Base-by-base conservation (phyloP, 2,797 vertebrate genomes). In the Chelon auratus region DNA sequence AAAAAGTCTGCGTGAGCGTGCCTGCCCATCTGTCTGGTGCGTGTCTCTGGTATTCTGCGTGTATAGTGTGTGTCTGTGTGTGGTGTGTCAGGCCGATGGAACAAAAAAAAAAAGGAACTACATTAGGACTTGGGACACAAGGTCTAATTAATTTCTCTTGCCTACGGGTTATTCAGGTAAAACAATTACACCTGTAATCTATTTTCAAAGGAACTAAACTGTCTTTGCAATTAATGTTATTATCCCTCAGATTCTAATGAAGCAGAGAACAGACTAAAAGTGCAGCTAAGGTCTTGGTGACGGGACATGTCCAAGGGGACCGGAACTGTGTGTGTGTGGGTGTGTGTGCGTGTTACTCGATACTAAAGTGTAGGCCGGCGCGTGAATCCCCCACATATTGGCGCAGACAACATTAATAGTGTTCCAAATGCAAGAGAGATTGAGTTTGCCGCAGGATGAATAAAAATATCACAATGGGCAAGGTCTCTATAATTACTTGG, bases 181-280 rank as follows among this genome's bases (percentile, higher is more conserved):
- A 94, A 93, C 92, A 94, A 94, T 94, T 94, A 94, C 87, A 94
- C 91, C 90, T 92, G 89, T 92, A 93, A 94, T 93, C 89, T 91
- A 93, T 94, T 93, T 93, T 92, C 87, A 79, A 90, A 89, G 81
- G 89, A 93, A 92, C 90, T 89, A 89, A 91, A 91, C 89, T 91
- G 89, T 94, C 89, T 91, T 89, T 91, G 88, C 90, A 92, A 93
- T 93, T 90, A 92, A 92, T 90, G 87, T 86, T 89, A 89, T 93
- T 91, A 93, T 89, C 89, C 88, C 72, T 89, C 73, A 80, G 72
- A 86, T 86, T 88, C 70, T 92, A 93, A 91, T 92, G 85, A 87
- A 92, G 84, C 80, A 57, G 68, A 68, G 82, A 84, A 80, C 67
- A 63, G 77, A 83, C 61, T 76, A 15, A 82, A 76, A 84, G 82